Evolutionary conservation across 30 jellyfish, hydroid and myxozoan species (phyloP), one percentile per base, ranked within the genome.

Genomic region (Turritopsis rubra): DNA sequence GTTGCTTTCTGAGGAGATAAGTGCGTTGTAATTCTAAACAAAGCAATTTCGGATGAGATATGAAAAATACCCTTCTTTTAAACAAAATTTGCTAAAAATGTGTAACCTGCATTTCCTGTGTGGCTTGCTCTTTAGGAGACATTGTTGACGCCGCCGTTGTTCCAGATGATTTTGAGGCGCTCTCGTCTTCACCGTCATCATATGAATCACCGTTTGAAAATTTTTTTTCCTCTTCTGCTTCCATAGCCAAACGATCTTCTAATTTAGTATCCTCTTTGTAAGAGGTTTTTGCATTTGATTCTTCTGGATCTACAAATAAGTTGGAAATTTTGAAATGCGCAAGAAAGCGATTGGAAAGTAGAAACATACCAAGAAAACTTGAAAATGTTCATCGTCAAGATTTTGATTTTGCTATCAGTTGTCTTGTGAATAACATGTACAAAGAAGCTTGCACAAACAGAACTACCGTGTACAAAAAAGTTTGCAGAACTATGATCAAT

Each of bases 41-140:
- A 29, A 18, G 52, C 27, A 28, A 20, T 53, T 28, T 0, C 68
- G 65, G 73, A n/a, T n/a, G n/a, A n/a, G n/a, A n/a, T n/a, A n/a
- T n/a, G n/a, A n/a, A n/a, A n/a, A n/a, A n/a, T n/a, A n/a, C n/a
- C n/a, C n/a, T n/a, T n/a, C n/a, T n/a, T n/a, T n/a, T n/a, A n/a
- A n/a, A n/a, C n/a, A n/a, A n/a, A n/a, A n/a, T n/a, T n/a, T n/a
- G n/a, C n/a, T n/a, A n/a, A n/a, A n/a, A n/a, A n/a, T n/a, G n/a
- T n/a, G n/a, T 29, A 21, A 93, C 99, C 99, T 93, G 99, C 99
- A 93, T 93, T 78, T 93, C 99, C 72, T 93, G 99, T 28, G 99
- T 88, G 52, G 99, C 99, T 81, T 93, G 99, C 83, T 93, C 99
- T 75, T 93, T 93, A 0, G 99, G 99, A 19, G 99, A 93, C 53